A percentile compares a stretch with the other conserved stretches of the same genome.
Evolutionary conservation across 2,797 vertebrate genomes (phyloP).

Genomic region (Novumbra hubbsi): DNA sequence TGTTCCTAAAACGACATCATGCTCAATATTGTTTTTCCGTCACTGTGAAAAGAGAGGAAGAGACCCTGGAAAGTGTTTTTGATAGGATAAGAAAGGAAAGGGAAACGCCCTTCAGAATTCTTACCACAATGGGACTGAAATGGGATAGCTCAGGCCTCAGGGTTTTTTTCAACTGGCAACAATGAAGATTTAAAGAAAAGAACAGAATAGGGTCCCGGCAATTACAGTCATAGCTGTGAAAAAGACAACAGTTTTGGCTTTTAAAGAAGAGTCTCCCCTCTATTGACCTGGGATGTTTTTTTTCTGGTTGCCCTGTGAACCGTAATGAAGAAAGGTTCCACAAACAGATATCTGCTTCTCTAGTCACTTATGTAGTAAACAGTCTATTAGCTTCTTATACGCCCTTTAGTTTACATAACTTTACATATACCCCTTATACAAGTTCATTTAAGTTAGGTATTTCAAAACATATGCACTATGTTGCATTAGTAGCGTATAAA

Average conservation of each 20-base stretch:
- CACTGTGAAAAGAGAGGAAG: constrained; percentile 63
- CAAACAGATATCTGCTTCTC: not conserved
- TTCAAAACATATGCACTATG: not conserved
- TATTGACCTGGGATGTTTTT: constrained; percentile 20
- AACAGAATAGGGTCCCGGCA: constrained; percentile 53
- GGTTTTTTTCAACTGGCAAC: constrained; percentile 65
- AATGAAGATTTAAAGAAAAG: constrained; percentile 40
- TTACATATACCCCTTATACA: not conserved
- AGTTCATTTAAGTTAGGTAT: not conserved
- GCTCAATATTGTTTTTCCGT: constrained; percentile 55
- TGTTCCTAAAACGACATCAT: constrained; percentile 48
- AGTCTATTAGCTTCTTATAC: not conserved
- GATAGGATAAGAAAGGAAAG: constrained; percentile 71
- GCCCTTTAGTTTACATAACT: not conserved
- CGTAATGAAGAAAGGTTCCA: not conserved
- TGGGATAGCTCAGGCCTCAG: constrained; percentile 55
- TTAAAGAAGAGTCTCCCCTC: constrained; percentile 28
- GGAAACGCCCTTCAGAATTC: constrained; percentile 73
- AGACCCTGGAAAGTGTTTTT: constrained; percentile 71
- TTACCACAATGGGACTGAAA: constrained; percentile 70
- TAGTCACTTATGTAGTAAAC: not conserved
- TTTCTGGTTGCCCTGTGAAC: constrained; percentile 20
- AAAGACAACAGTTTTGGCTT: constrained; percentile 35
- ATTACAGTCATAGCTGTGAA: constrained; percentile 42
- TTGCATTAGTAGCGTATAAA: too few species aligned